These are phyloP conservation scores for Ceriagrion tenellum DNA, from an alignment of 2,888 invertebrate species.

Conservation along the genomic window DNA sequence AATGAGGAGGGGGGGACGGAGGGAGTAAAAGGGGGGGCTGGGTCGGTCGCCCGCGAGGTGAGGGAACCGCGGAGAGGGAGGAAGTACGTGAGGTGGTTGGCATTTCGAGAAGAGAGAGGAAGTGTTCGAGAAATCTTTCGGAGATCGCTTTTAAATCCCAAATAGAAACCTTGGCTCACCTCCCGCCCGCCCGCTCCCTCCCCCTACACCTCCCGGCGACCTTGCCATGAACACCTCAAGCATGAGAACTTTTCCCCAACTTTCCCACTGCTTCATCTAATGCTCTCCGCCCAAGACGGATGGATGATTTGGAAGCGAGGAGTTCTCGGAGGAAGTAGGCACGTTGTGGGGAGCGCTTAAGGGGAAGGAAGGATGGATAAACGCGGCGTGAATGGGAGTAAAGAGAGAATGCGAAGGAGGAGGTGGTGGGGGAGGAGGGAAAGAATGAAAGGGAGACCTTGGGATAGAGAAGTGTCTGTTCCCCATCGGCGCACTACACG, in stretches of 20 bases:
- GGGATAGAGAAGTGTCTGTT: constrained; percentile 49
- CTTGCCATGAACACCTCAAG: constrained; percentile 60
- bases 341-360: not conserved
- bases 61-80: not conserved
- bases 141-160: constrained; percentile 36
- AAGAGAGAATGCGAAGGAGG: not conserved
- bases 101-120: constrained; percentile 13
- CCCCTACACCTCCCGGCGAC: constrained; percentile 37
- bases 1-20: not conserved
- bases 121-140: constrained; percentile 35
- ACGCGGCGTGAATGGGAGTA: constrained; percentile 37
- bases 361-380: not conserved
- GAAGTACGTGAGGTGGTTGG: constrained; percentile 12
- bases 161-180: constrained; percentile 28
- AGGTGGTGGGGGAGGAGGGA: too few species aligned
- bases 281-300: constrained; percentile 40
- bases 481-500: constrained; percentile 39
- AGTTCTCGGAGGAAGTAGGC: not conserved
- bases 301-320: constrained; percentile 23
- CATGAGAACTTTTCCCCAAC: constrained; percentile 51
- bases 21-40: not conserved
- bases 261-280: constrained; percentile 52
- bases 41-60: not conserved
- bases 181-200: not conserved
- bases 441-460: constrained; percentile 8